Conservation (phyloP, 2,797 vertebrate genomes). For the Dryobates pubescens region DNA sequence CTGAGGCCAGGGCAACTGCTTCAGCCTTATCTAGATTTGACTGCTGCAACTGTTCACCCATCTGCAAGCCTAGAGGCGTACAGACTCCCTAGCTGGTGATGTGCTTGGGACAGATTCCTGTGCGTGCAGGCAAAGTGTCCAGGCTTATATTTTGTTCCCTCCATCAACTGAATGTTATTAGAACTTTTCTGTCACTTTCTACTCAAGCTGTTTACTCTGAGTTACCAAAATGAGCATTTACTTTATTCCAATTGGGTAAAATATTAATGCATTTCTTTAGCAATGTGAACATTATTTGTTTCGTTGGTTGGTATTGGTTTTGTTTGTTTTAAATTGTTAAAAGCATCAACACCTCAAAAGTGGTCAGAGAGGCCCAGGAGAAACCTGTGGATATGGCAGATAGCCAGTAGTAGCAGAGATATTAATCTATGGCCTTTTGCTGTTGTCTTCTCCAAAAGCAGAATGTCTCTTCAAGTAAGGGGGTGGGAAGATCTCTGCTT, state of each 20-base stretch:
- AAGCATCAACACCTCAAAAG: neutral
- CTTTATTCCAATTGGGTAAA: neutral
- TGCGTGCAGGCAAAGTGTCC: neutral
- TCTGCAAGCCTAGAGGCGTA: neutral
- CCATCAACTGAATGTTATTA: neutral
- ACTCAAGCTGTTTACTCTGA: neutral
- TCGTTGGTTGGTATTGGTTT: neutral
- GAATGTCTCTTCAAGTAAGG: slow-evolving; percentile 9
- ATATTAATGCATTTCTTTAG: neutral
- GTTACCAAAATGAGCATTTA: neutral
- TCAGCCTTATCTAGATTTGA: slow-evolving; percentile 24
- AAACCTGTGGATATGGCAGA: neutral
- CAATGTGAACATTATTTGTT: neutral
- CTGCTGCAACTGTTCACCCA: slow-evolving; percentile 8
- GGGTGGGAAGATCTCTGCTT: slow-evolving; percentile 26
- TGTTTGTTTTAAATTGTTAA: neutral
- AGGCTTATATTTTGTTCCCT: neutral
- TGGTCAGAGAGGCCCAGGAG: neutral
- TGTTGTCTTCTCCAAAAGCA: slow-evolving; percentile 10
- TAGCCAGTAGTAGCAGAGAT: neutral
- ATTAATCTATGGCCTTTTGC: neutral
- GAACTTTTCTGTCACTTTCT: neutral
- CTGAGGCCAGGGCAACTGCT: neutral
- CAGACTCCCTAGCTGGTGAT: neutral
- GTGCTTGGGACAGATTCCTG: neutral